These are phyloP conservation scores for Drosophila glabriapex DNA, from an alignment of 2,888 invertebrate genomes.

Conservation along the genomic window DNA sequence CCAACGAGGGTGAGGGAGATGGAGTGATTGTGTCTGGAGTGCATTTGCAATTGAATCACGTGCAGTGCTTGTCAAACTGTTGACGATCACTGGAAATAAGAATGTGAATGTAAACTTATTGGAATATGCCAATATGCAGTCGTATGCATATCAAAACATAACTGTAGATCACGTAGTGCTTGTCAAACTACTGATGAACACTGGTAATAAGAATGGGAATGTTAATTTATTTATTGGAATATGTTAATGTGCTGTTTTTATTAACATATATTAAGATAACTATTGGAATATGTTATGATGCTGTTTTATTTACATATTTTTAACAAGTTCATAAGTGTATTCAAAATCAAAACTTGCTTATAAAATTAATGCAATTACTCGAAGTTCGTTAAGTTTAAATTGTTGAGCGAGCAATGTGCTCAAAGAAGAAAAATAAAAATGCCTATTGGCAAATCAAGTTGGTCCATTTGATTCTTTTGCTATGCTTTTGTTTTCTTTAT, in stretches of 20 bases:
- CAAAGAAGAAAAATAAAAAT: conserved; percentile 35
- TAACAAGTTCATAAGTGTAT: neutral
- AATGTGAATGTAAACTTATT: conserved; percentile 5
- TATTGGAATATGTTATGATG: neutral
- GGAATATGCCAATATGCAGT: neutral
- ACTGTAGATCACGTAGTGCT: neutral
- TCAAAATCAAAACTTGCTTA: neutral
- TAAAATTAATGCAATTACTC: conserved; percentile 9
- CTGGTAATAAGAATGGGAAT: neutral
- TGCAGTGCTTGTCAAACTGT: conserved; percentile 42
- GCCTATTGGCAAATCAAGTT: conserved; percentile 74
- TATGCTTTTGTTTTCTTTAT: conserved; percentile 59
- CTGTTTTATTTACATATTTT: neutral
- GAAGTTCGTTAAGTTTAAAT: neutral
- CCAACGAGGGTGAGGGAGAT: conserved; percentile 42
- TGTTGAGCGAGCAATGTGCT: neutral
- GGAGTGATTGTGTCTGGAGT: conserved; percentile 6
- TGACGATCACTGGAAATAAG: neutral
- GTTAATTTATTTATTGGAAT: neutral
- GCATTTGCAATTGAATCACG: conserved; percentile 23
- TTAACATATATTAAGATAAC: neutral
- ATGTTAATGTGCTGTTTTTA: neutral
- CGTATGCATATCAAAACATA: neutral
- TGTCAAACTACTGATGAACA: neutral
- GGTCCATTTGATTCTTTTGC: conserved; percentile 73